Evolutionary conservation across 2,888 invertebrate species (phyloP).

Genomic region (Eucera pruinosa): DNA sequence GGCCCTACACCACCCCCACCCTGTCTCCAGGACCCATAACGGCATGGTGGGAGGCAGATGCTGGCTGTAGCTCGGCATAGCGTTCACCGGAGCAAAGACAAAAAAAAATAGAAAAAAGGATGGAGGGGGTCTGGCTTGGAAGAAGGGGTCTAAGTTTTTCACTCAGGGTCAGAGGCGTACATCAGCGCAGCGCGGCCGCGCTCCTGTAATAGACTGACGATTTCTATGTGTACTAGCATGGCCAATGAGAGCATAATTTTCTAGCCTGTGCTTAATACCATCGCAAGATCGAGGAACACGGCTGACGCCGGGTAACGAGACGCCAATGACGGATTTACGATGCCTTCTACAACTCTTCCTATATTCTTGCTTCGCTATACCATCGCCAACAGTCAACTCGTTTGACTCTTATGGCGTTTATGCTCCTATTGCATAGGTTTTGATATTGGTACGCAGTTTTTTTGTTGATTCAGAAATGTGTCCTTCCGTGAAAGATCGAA

Average conservation of each 20-base stretch:
- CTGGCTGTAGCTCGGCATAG: slow-evolving; percentile 47
- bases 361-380: slow-evolving; percentile 50
- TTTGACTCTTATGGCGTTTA: no score
- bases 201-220: slow-evolving; percentile 76
- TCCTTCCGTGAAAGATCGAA: no score
- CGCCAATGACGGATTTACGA: slow-evolving; percentile 79
- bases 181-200: slow-evolving; percentile 73
- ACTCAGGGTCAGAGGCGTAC: slow-evolving; percentile 82
- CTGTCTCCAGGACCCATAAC: slow-evolving; percentile 55
- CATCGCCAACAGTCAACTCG: no score
- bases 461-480: no score
- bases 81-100: slow-evolving; percentile 58
- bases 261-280: slow-evolving; percentile 51
- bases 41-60: slow-evolving; percentile 44
- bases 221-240: slow-evolving; percentile 67
- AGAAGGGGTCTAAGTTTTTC: slow-evolving; percentile 73
- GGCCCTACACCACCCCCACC: slow-evolving; percentile 76
- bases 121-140: slow-evolving; percentile 23
- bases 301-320: slow-evolving; percentile 74
- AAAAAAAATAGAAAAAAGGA: slow-evolving; percentile 45
- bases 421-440: no score
- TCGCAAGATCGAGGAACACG: slow-evolving; percentile 23
- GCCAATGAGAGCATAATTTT: slow-evolving; percentile 66
- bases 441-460: no score
- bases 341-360: slow-evolving; percentile 42